These are phyloP conservation scores for Portevinia maculata DNA, from an alignment of 2,888 invertebrate species.

Conservation along the genomic window DNA sequence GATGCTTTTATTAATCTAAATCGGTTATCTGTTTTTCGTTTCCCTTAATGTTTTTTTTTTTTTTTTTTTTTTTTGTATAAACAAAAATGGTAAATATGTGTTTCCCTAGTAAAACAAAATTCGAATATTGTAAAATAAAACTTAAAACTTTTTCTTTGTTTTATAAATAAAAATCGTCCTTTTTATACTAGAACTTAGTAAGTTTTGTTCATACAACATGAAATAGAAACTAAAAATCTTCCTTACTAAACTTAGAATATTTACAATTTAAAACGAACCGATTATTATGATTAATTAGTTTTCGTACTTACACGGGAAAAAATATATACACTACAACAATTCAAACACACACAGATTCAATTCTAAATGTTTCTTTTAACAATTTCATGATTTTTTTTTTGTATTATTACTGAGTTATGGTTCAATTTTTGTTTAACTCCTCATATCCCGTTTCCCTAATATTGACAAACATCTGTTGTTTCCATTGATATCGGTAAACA, in stretches of 20 bases:
- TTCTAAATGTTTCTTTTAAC: neutral
- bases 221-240: slow-evolving; percentile 1
- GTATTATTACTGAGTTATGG: neutral
- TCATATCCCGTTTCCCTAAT: slow-evolving; percentile 16
- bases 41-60: neutral
- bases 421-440: slow-evolving; percentile 18
- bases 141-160: slow-evolving; percentile 9
- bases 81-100: slow-evolving; percentile 25
- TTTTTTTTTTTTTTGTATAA: neutral
- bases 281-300: slow-evolving; percentile 9
- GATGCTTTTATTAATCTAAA: slow-evolving; percentile 27
- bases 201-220: slow-evolving; percentile 31
- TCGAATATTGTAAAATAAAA: slow-evolving; percentile 11
- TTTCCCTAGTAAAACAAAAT: neutral
- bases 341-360: slow-evolving; percentile 26
- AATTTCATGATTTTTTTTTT: neutral
- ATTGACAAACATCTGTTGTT: too few species aligned
- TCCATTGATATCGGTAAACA: too few species aligned
- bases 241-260: slow-evolving; percentile 29
- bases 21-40: slow-evolving; percentile 5
- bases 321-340: slow-evolving; percentile 22
- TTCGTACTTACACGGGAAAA: slow-evolving; percentile 13
- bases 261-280: neutral
- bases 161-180: slow-evolving; percentile 2
- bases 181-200: slow-evolving; percentile 19